These are phyloP conservation scores for Pristis pectinata DNA, from an alignment of 2,797 vertebrate genomes.

Conservation along the genomic window DNA sequence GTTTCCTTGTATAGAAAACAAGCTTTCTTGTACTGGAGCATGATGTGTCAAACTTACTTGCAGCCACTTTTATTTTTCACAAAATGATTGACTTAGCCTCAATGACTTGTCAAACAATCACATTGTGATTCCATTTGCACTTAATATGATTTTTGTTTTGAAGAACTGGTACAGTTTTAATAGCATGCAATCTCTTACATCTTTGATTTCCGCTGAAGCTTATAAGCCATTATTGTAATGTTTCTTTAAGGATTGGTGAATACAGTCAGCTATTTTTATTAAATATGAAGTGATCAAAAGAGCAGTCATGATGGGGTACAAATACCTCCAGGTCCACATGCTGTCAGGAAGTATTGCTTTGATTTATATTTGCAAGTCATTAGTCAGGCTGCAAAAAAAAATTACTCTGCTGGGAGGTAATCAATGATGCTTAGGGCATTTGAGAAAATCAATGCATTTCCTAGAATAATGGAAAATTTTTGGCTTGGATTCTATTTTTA, in stretches of 20 bases:
- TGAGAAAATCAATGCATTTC: slow-evolving; percentile 29
- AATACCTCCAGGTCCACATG: neutral
- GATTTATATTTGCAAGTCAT: slow-evolving; percentile 19
- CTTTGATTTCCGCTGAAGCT: neutral
- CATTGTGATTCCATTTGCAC: neutral
- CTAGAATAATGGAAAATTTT: neutral
- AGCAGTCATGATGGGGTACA: neutral
- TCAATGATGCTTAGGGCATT: neutral
- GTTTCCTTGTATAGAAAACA: neutral
- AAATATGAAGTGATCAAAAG: slow-evolving; percentile 31
- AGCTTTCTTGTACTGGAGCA: neutral
- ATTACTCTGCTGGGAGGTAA: slow-evolving; percentile 17
- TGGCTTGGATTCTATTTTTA: slow-evolving; percentile 4
- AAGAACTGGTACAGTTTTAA: neutral
- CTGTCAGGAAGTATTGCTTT: slow-evolving; percentile 10
- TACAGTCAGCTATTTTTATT: slow-evolving; percentile 1
- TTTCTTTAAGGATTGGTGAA: slow-evolving; percentile 14
- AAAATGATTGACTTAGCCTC: neutral
- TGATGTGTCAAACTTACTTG: neutral
- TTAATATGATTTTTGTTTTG: neutral
- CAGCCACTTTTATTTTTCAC: neutral
- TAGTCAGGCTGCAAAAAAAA: neutral
- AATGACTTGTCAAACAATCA: neutral
- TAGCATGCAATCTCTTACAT: neutral
- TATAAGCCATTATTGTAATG: neutral